Percentiles rank a stretch among this genome's conserved stretches.
Evolutionary conservation across 2,113 vertebrate genomes (phyloP).

Genomic region (Rhadina sibilatrix): DNA sequence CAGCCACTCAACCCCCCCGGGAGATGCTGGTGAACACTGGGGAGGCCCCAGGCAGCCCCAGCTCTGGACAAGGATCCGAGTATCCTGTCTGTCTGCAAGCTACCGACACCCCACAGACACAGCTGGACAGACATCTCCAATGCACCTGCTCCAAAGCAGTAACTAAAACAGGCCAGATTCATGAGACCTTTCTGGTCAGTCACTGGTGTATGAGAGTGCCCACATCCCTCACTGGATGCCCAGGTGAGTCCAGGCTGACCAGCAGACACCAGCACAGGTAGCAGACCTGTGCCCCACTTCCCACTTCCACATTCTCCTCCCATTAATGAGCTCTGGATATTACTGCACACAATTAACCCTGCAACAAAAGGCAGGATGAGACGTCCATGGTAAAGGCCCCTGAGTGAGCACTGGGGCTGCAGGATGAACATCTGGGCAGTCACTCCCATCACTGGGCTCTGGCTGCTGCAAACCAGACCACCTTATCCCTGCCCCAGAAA

Average conservation of each 20-base stretch:
- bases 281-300: accelerated
- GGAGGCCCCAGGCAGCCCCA: not conserved
- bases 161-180: not conserved
- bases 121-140: not conserved
- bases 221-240: accelerated
- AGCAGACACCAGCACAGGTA: not conserved
- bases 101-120: not conserved
- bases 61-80: not conserved
- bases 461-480: not conserved
- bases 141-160: accelerated
- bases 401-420: too few relatives aligned
- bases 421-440: not conserved
- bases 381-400: not conserved
- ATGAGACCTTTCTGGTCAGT: not conserved
- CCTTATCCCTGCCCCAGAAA: not conserved
- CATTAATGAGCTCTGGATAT: not conserved
- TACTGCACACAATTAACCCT: not conserved
- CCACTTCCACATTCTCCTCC: not conserved
- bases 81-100: accelerated
- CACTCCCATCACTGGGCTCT: not conserved
- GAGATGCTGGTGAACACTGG: not conserved
- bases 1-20: not conserved
- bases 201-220: accelerated
- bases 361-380: not conserved
- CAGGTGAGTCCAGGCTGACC: accelerated